Base-by-base conservation (phyloP, 2,113 vertebrate species). In the Elachura formosa region DNA sequence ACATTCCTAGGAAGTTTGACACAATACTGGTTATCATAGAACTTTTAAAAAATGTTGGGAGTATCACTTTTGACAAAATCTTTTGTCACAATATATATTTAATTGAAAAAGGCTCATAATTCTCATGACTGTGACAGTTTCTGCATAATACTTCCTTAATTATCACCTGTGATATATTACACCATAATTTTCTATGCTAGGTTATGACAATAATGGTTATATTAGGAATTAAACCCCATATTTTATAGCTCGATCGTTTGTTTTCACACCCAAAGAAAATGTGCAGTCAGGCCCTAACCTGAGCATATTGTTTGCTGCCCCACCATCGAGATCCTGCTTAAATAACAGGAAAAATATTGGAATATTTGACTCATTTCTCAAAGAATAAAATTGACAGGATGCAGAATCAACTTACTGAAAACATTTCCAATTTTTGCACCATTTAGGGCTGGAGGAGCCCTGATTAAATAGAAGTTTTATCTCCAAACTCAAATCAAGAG, bases 111-210 rank as follows among this genome's bases (percentile, higher is more conserved):
- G 24, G 4, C 36, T 90, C n/a, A 10, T 26, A 33, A 84, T 76
- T 90, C 89, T 76, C 54, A 62, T 49, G 5, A 62, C 43, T 31
- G 12, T 20, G 29, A 6, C 40, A 2, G 10, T 0, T 38, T 76
- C 87, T 89, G 52, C 49, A 75, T 59, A 64, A 82, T 19, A 34
- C 6, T 25, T 45, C 67, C 10, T 79, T 72, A 81, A 87, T 71
- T 90, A 75, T 69, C 55, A 85, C 66, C 67, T 83, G 52, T 79
- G 77, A 76, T 82, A 18, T 73, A 75, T 76, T 81, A n/a, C 66
- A 54, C 17, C 14, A 14, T 88, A 34, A 64, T 87, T 82, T 91
- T 51, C 31, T 36, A 2, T n/a, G 49, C 49, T 66, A 43, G 54
- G 38, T 76, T 79, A 46, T 76, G 68, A 55, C 46, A 82, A 49